Evolutionary conservation across 2,888 invertebrate genomes (phyloP), one percentile per base, ranked within the genome.

Genomic region (Omphaloscelis lunosa): DNA sequence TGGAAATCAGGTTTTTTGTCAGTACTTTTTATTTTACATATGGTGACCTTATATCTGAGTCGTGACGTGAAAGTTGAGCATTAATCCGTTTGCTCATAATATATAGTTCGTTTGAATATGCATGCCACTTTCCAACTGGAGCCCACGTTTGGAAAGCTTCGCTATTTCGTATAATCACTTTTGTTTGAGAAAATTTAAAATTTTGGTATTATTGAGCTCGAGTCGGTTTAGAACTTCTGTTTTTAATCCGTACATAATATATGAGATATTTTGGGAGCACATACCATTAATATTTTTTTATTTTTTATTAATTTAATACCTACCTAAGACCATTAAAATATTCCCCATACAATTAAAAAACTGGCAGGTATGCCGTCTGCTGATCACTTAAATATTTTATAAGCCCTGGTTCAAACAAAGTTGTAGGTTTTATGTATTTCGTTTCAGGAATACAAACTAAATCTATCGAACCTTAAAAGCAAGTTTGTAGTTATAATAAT

Each of bases 41-140:
- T 51, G 8, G 20, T 51, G 3, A 51, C 9, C 3, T 3, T 48
- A 48, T 48, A 48, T 20, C 51, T 59, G 29, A 76, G 73, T 68
- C 53, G 67, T 72, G 59, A 61, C 62, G 63, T 27, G 65, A 68
- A 80, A 86, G 80, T 80, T 79, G 62, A 27, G 61, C 80, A 59
- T 62, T 82, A 79, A 86, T 78, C 79, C 71, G 53, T 67, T 66
- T 74, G 67, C 77, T 61, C 68, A 34, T n/a, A 68, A 68, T 59
- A 66, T 75, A 83, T 63, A 71, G 58, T 73, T 75, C 51, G 51
- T 77, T 80, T 84, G 78, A 84, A 84, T 88, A 82, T 84, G 79
- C 63, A 84, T 73, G 75, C 74, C 72, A 58, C 62, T 79, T 69
- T 34, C 34, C 56, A 86, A 82, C 61, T 67, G 68, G 41, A 56